Conservation (phyloP, 1,140 invertebrate genomes). For the Eubasilissa regina region DNA sequence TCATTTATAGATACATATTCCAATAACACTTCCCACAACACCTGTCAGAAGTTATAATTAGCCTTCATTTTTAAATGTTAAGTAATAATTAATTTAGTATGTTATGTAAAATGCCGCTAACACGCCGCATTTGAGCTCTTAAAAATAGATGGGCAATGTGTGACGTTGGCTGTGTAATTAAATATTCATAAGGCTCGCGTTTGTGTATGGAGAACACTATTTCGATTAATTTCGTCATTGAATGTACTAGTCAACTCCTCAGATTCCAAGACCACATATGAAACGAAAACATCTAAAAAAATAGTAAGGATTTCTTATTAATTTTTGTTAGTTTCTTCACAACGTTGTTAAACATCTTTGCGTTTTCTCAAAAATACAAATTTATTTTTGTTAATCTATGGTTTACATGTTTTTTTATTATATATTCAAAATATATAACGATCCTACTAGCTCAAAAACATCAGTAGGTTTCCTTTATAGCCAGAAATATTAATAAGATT, state of each 20-base stretch:
- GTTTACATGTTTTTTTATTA: too few relatives aligned
- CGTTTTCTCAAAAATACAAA: too few relatives aligned
- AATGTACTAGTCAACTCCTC: neutral
- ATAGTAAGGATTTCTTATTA: too few relatives aligned
- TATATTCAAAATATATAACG: too few relatives aligned
- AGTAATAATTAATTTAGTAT: slow-evolving; percentile 8
- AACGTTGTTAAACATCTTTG: too few relatives aligned
- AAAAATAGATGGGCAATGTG: neutral
- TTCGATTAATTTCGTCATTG: neutral
- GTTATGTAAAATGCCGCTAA: neutral
- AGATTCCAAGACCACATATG: neutral
- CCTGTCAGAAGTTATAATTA: neutral
- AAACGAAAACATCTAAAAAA: too few relatives aligned
- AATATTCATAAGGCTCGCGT: neutral
- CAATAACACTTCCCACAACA: neutral
- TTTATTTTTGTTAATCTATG: too few relatives aligned
- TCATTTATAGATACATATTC: too few relatives aligned
- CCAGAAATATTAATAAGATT: too few relatives aligned
- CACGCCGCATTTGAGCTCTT: neutral
- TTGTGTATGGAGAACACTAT: neutral
- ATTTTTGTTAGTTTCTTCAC: too few relatives aligned
- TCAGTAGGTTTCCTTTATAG: too few relatives aligned
- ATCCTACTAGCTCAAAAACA: too few relatives aligned
- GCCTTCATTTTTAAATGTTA: neutral
- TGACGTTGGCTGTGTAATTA: neutral